Evolutionary conservation across 2,888 invertebrate species (phyloP).

Genomic region (Marasmarcha lunaedactyla): DNA sequence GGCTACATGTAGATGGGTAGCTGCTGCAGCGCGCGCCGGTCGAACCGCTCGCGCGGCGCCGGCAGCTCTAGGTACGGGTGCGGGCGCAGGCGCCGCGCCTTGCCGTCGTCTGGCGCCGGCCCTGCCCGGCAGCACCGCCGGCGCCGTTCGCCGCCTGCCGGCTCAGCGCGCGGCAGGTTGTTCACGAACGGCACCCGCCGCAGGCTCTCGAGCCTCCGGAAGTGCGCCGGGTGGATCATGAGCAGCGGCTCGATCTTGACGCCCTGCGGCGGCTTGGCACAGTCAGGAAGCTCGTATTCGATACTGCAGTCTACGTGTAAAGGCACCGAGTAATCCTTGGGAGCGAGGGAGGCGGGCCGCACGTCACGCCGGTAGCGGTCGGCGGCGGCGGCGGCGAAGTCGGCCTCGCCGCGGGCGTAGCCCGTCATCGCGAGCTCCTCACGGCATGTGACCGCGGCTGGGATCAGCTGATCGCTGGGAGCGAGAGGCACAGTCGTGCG

Average conservation of each 20-base stretch:
- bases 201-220: slow-evolving; percentile 87
- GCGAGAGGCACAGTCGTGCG: slow-evolving; percentile 42
- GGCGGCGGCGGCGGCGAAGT: slow-evolving; percentile 64
- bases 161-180: slow-evolving; percentile 77
- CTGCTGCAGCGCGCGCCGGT: slow-evolving; percentile 64
- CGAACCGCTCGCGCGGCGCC: slow-evolving; percentile 58
- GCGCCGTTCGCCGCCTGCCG: slow-evolving; percentile 35
- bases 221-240: slow-evolving; percentile 92
- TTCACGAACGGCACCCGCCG: slow-evolving; percentile 86
- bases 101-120: slow-evolving; percentile 20
- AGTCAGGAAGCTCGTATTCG: slow-evolving; percentile 90
- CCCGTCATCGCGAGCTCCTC: slow-evolving; percentile 64
- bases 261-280: slow-evolving; percentile 88
- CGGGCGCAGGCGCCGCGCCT: slow-evolving; percentile 25
- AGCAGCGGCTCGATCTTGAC: slow-evolving; percentile 85
- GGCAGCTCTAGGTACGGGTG: slow-evolving; percentile 41
- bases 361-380: slow-evolving; percentile 57
- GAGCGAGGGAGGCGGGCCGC: slow-evolving; percentile 63
- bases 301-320: slow-evolving; percentile 92
- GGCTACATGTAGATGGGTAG: slow-evolving; percentile 66
- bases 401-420: slow-evolving; percentile 62
- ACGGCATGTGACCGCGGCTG: slow-evolving; percentile 63
- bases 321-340: slow-evolving; percentile 87
- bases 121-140: slow-evolving; percentile 17
- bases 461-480: slow-evolving; percentile 53